Base-by-base conservation (phyloP, 2,888 invertebrate genomes). In the Drosophila limbata region DNA sequence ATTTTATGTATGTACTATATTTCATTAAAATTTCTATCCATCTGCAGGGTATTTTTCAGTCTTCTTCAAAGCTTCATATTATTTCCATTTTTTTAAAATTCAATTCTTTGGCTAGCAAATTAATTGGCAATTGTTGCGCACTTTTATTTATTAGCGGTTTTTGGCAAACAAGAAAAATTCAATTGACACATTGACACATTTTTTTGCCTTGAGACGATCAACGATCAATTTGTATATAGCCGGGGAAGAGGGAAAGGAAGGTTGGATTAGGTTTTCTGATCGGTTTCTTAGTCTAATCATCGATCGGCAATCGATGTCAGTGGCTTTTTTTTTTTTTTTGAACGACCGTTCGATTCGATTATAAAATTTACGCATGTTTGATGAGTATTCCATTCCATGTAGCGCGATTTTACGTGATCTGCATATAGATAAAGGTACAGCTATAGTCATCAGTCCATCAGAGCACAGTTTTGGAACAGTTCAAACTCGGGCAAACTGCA, bases 161-260 rank as follows among this genome's bases (percentile, higher is more conserved):
- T 57, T 44, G 53, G 25, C 48, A 60, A 64, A 56, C 21, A 69
- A 69, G 61, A 66, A 74, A 69, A 64, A 71, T 53, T 52, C 87
- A 79, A 81, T 84, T 87, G 87, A 79, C 89, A 89, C 77, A 87
- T 81, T 85, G 89, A 87, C 84, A 89, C 87, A 89, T 87, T 87
- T 76, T 59, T 75, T 59, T 50, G 62, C 70, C 81, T 81, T 74
- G 81, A 66, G 48, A 50, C 51, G 21, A 52, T 28, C 28, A 44
- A 51, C 44, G 25, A 25, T 25, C 25, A 25, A 50, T n/a, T 39
- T 50, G 35, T 57, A 13, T 37, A 11, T 17, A 28, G 42, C 21
- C 2, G 19, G 0, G 15, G 31, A 17, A 13, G 52, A 11, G 21
- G 17, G 44, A 11, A 37, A 10, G 8, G 44, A 15, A 35, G 45